Base-by-base conservation (phyloP, 1,140 invertebrate genomes). In the Euwallacea similis region DNA sequence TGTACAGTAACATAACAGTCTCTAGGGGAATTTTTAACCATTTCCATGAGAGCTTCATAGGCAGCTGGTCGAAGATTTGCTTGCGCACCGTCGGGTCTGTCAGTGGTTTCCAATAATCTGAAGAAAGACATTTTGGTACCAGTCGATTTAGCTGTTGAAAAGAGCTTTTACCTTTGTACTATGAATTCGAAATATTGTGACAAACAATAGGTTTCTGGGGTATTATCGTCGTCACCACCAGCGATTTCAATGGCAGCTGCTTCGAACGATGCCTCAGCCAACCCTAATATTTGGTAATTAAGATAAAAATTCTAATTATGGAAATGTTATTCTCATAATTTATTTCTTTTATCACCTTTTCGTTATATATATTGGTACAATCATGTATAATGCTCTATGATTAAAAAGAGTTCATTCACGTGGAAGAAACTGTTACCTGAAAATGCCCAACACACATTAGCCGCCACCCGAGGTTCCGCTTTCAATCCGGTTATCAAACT, bases 361-460 rank as follows among this genome's bases (percentile, higher is more conserved):
- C 21, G 1, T n/a, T n/a, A n/a, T n/a, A n/a, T 33, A 33, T 33
- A 33, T 33, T 33, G 4, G 1, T 33, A 33, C 21, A 33, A 33
- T 33, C 4, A 33, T 33, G 21, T 4, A 33, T 33, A 33, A 33
- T 33, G 21, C 1, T 4, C 21, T 2, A 33, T 33, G 4, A 33
- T 33, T 33, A 33, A 4, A 33, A 4, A 33, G 21, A 33, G 4
- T 33, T 33, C 4, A 4, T 33, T 33, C 4, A 33, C 21, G 21
- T 33, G 3, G 16, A 59, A 9, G 21, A 59, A 59, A 59, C 2
- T 21, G 54, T 56, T 69, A 70, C 69, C 96, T 54, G 94, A 97
- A 76, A 99, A 96, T 0, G 98, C 97, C 98, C 98, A 99, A 79
- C 98, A 99, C n/a, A 98, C 95, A 85, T 99, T 99, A 0, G 96